Evolutionary conservation across 2,888 invertebrate genomes (phyloP).

Genomic region (Frankliniella fusca): DNA sequence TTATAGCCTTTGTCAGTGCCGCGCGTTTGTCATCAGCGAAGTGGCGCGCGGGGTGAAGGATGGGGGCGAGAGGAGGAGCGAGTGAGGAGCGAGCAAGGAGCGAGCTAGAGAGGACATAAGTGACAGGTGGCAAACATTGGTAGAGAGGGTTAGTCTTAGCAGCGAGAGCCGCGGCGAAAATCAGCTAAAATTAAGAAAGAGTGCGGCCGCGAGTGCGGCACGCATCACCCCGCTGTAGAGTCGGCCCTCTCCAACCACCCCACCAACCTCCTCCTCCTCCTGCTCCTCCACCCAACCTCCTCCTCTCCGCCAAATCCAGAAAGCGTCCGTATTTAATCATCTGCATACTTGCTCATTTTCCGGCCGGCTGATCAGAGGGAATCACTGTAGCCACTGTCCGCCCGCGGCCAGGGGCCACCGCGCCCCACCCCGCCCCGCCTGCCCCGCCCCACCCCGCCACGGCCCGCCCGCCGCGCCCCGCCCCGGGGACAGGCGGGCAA

Average conservation of each 20-base stretch:
- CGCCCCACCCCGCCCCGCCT: not conserved
- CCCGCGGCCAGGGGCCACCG: not conserved
- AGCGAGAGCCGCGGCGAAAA: no score
- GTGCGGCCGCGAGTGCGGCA: no score
- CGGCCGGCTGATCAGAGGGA: constrained; percentile 38
- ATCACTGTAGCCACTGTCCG: constrained; percentile 13
- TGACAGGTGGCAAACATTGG: no score
- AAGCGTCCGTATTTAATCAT: constrained; percentile 39
- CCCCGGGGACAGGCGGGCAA: not conserved
- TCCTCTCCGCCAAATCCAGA: not conserved
- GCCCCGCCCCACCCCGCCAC: no score
- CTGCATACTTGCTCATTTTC: constrained; percentile 40
- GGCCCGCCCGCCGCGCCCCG: no score
- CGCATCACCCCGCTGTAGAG: no score
- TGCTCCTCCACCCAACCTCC: no score
- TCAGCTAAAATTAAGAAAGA: no score
- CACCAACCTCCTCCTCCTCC: no score
- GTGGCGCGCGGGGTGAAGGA: no score
- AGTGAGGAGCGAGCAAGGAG: not conserved
- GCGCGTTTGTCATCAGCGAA: constrained; percentile 10
- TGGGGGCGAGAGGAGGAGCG: not conserved
- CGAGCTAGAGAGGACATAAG: not conserved
- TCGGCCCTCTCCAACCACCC: no score
- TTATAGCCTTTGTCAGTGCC: constrained; percentile 19
- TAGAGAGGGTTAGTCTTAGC: no score